Evolutionary conservation across 2,797 vertebrate genomes (phyloP).

Genomic region (Platalea minor): DNA sequence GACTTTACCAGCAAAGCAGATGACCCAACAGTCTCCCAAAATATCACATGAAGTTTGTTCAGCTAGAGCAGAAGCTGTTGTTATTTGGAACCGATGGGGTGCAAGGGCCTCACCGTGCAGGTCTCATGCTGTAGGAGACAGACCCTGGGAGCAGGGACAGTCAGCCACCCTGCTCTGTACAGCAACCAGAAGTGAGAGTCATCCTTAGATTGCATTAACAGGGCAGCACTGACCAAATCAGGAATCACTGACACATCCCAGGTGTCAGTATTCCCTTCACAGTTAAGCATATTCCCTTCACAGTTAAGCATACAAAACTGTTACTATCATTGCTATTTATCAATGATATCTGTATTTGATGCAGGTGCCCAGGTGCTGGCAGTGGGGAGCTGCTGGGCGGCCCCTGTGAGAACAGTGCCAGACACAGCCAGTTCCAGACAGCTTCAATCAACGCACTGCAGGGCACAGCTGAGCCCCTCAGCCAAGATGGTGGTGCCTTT

Average conservation of each 20-base stretch:
- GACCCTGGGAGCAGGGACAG: neutral
- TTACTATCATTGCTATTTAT: neutral
- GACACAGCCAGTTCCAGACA: rapidly evolving
- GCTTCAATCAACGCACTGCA: rapidly evolving
- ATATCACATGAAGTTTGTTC: neutral
- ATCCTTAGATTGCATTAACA: neutral
- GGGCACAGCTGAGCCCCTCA: neutral
- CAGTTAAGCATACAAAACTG: neutral
- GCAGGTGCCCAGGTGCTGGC: neutral
- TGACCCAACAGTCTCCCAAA: neutral
- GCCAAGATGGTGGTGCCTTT: neutral
- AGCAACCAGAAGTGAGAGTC: neutral
- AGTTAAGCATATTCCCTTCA: neutral
- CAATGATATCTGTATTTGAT: neutral
- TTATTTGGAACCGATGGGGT: neutral
- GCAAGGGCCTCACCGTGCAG: neutral
- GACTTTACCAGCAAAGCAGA: neutral
- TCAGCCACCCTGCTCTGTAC: neutral
- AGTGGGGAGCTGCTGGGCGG: rapidly evolving
- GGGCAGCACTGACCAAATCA: neutral
- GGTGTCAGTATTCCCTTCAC: neutral
- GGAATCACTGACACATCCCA: neutral
- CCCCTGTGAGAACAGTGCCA: neutral
- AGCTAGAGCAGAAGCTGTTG: neutral
- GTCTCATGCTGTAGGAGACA: neutral